These are phyloP conservation scores for Rhinella marina DNA, from an alignment of 2,797 vertebrate species.

Conservation along the genomic window DNA sequence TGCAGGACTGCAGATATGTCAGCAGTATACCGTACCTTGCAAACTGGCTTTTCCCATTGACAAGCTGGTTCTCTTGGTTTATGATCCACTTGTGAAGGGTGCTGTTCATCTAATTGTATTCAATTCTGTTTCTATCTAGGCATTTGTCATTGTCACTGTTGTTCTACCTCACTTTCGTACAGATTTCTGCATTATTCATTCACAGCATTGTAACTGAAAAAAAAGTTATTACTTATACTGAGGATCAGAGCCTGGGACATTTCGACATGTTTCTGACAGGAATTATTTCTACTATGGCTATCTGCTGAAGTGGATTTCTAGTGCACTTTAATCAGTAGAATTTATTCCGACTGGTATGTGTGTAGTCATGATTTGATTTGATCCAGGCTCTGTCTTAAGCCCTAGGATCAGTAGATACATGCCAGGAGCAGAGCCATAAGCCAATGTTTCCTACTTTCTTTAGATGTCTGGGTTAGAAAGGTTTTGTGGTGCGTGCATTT, in stretches of 20 bases:
- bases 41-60: not conserved
- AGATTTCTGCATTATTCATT: not conserved
- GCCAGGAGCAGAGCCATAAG: constrained; percentile 38
- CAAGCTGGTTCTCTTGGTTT: not conserved
- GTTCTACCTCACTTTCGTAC: not conserved
- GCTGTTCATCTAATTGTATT: not conserved
- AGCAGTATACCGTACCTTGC: not conserved
- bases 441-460: constrained; percentile 48
- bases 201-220: not conserved
- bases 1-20: not conserved
- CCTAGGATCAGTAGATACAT: constrained; percentile 50
- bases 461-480: constrained; percentile 42
- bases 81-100: not conserved
- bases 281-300: constrained; percentile 16
- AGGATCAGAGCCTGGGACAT: not conserved
- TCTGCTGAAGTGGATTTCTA: constrained; percentile 36
- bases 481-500: constrained; percentile 47
- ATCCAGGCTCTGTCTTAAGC: constrained; percentile 50
- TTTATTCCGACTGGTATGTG: constrained; percentile 37
- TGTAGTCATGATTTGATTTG: constrained; percentile 49
- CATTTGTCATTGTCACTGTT: constrained; percentile 3
- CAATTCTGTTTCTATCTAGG: not conserved
- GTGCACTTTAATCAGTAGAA: constrained; percentile 42
- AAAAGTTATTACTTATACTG: not conserved
- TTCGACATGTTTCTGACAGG: not conserved